Percentiles rank a stretch among this genome's conserved stretches.
Evolutionary conservation across 2,797 vertebrate species (phyloP).

Genomic region (Cossypha heuglini): DNA sequence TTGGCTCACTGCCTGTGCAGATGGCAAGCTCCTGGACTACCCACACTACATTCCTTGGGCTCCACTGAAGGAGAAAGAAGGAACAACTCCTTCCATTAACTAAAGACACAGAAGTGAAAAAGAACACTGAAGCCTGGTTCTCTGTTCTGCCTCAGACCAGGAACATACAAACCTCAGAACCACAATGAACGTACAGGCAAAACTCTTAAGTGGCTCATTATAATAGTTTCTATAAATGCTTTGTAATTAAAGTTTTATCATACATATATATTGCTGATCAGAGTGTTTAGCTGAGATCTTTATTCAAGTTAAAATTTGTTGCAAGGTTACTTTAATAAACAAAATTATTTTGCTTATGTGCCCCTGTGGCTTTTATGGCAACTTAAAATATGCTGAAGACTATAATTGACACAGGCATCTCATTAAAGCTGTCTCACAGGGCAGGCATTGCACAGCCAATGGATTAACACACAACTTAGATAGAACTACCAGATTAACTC

Average conservation of each 20-base stretch:
- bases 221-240: constrained; percentile 16
- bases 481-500: not conserved
- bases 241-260: constrained; percentile 58
- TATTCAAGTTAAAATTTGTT: constrained; percentile 14
- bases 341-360: constrained; percentile 5
- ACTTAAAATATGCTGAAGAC: constrained; percentile 30
- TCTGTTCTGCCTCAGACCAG: not conserved
- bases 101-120: not conserved
- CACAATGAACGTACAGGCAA: not conserved
- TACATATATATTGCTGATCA: constrained; percentile 14
- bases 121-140: not conserved
- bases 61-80: not conserved
- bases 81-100: not conserved
- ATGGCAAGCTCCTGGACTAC: not conserved
- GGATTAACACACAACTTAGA: not conserved
- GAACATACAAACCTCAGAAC: constrained; percentile 1
- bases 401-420: constrained; percentile 12
- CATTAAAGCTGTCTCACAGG: constrained; percentile 1
- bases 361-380: constrained; percentile 12
- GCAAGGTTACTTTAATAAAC: constrained; percentile 28
- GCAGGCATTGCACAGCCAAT: not conserved
- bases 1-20: not conserved
- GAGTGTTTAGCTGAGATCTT: constrained; percentile 30
- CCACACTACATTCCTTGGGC: not conserved
- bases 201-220: not conserved